A percentile compares a stretch with the other conserved stretches of the same genome.
Evolutionary conservation across 1,140 invertebrate species (phyloP).

Genomic region (Drosophila asahinai): DNA sequence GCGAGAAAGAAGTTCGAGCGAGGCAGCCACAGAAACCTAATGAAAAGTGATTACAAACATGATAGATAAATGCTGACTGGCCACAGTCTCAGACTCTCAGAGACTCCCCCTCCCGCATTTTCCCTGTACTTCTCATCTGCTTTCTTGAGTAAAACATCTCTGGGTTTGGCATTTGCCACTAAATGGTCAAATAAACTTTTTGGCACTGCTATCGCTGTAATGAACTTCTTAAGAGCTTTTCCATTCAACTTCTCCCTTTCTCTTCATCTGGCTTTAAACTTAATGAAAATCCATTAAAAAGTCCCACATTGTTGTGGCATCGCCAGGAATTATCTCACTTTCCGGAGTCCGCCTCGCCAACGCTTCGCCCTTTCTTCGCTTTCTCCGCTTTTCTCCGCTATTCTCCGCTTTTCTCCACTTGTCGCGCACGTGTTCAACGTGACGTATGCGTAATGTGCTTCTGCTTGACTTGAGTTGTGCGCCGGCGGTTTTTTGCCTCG

Average conservation of each 20-base stretch:
- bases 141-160: conserved; percentile 77
- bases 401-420: conserved; percentile 22
- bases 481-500: conserved; percentile 19
- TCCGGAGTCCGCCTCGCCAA: conserved; percentile 6
- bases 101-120: not conserved
- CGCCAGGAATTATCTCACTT: conserved; percentile 45
- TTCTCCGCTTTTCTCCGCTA: not conserved
- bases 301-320: conserved; percentile 71
- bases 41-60: conserved; percentile 84
- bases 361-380: not conserved
- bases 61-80: conserved; percentile 76
- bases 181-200: conserved; percentile 83
- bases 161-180: conserved; percentile 63
- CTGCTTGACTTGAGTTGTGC: conserved; percentile 56
- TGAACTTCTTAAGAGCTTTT: conserved; percentile 83
- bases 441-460: conserved; percentile 79
- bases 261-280: conserved; percentile 47
- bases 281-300: conserved; percentile 84
- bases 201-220: conserved; percentile 77
- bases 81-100: conserved; percentile 34
- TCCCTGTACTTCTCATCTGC: conserved; percentile 8
- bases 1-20: conserved; percentile 5
- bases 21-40: conserved; percentile 70
- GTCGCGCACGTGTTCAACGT: conserved; percentile 59
- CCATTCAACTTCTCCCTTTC: conserved; percentile 25